These are phyloP conservation scores for Bombus waltoni DNA, from an alignment of 1,140 invertebrate genomes.

Conservation along the genomic window DNA sequence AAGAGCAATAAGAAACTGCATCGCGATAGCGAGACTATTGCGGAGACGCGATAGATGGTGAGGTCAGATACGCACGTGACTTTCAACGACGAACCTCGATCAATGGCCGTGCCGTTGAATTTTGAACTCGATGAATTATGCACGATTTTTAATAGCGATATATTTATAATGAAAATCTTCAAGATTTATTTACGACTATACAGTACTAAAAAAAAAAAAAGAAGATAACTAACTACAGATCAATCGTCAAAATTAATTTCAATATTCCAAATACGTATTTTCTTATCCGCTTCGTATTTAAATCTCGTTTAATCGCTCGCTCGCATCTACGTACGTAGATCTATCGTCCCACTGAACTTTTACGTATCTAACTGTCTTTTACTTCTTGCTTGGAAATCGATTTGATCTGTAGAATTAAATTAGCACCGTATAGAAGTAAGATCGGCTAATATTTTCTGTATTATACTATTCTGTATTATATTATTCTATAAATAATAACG, in stretches of 20 bases:
- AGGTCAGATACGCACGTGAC: not conserved
- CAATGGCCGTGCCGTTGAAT: not conserved
- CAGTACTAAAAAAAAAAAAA: not conserved
- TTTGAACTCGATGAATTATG: not conserved
- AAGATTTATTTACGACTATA: not conserved
- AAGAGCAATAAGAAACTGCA: conserved; percentile 18
- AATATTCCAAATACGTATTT: not conserved
- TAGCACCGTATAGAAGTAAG: not conserved
- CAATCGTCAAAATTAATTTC: not conserved
- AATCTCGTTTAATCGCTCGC: not conserved
- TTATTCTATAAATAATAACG: not conserved
- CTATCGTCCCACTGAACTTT: not conserved
- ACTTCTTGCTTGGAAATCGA: not conserved
- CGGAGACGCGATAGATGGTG: not conserved
- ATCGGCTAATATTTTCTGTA: no score
- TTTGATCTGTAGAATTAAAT: not conserved
- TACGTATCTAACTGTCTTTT: not conserved
- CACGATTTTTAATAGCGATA: not conserved
- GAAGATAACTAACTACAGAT: not conserved
- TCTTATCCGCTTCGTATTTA: not conserved
- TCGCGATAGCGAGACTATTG: conserved; percentile 4
- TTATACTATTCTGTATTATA: no score
- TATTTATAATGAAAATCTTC: not conserved
- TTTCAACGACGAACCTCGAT: conserved; percentile 6
- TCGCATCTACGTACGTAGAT: not conserved